These are phyloP conservation scores for Ennomos fuscantarius DNA, from an alignment of 2,888 invertebrate genomes.

Conservation along the genomic window DNA sequence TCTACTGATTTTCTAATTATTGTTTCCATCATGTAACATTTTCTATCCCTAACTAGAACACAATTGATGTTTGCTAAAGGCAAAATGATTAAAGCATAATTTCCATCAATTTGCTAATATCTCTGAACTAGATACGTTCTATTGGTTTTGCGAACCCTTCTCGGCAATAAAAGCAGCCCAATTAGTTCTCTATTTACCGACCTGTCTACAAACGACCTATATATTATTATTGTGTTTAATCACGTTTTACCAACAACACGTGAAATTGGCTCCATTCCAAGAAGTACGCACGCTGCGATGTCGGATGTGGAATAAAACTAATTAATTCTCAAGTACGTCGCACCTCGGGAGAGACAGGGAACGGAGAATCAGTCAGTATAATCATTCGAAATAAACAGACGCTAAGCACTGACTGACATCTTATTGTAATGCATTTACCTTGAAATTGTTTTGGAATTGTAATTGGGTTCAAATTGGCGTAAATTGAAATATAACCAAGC, in stretches of 20 bases:
- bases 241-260: slow-evolving; percentile 34
- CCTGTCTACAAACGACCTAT: slow-evolving; percentile 19
- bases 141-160: slow-evolving; percentile 21
- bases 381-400: slow-evolving; percentile 26
- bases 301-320: slow-evolving; percentile 33
- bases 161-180: slow-evolving; percentile 27
- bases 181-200: slow-evolving; percentile 30
- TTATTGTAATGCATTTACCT: slow-evolving; percentile 45
- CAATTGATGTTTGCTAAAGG: neutral
- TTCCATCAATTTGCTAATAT: slow-evolving; percentile 12
- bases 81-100: slow-evolving; percentile 2
- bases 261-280: slow-evolving; percentile 39
- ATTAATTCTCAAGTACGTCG: slow-evolving; percentile 44
- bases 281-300: slow-evolving; percentile 34
- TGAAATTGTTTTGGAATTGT: slow-evolving; percentile 50
- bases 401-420: slow-evolving; percentile 27
- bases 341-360: slow-evolving; percentile 14
- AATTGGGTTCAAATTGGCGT: slow-evolving; percentile 42
- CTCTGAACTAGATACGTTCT: neutral
- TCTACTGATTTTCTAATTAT: too few species aligned
- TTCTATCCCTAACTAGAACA: too few species aligned
- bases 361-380: slow-evolving; percentile 33
- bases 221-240: slow-evolving; percentile 28
- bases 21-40: too few species aligned
- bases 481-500: slow-evolving; percentile 27